phyloP scores from a whole-genome alignment of 1,140 invertebrate species.

The Drosophila insularis region DNA sequence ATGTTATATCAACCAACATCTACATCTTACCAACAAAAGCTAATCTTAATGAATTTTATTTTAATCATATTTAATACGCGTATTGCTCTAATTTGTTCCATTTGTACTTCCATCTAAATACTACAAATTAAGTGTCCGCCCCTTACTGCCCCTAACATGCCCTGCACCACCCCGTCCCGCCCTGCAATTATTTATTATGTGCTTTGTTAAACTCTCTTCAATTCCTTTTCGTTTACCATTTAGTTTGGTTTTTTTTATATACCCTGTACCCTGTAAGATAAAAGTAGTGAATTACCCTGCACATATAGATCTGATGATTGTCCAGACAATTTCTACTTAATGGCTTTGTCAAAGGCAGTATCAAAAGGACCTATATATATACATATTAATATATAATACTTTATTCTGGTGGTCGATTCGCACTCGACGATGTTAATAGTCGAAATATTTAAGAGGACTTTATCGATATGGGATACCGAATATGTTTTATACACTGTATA shows the following conservation, averaged over 20 bases:
- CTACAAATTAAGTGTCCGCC: conserved; percentile 2
- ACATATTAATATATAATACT: too few species aligned
- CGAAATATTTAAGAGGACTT: too few species aligned
- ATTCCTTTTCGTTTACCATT: conserved; percentile 26
- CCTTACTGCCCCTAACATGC: neutral
- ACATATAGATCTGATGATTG: neutral
- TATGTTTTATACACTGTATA: conserved; percentile 5
- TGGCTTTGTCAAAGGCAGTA: too few species aligned
- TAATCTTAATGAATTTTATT: conserved; percentile 59
- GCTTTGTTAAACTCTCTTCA: conserved; percentile 22
- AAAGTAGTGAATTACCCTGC: neutral
- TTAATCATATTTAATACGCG: conserved; percentile 34
- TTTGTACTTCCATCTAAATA: conserved; percentile 26
- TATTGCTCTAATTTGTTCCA: conserved; percentile 37
- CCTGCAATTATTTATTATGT: conserved; percentile 52
- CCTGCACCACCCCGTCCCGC: conserved; percentile 12
- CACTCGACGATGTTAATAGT: too few species aligned
- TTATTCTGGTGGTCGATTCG: too few species aligned
- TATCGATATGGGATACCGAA: neutral
- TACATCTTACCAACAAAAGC: conserved; percentile 38
- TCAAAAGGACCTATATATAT: too few species aligned
- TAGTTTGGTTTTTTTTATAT: conserved; percentile 31
- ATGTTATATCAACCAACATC: conserved; percentile 38
- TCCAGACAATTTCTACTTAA: too few species aligned
- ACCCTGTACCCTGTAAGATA: conserved; percentile 3